Evolutionary conservation across 2,113 vertebrate genomes (phyloP).

Genomic region (Edolisoma coerulescens): DNA sequence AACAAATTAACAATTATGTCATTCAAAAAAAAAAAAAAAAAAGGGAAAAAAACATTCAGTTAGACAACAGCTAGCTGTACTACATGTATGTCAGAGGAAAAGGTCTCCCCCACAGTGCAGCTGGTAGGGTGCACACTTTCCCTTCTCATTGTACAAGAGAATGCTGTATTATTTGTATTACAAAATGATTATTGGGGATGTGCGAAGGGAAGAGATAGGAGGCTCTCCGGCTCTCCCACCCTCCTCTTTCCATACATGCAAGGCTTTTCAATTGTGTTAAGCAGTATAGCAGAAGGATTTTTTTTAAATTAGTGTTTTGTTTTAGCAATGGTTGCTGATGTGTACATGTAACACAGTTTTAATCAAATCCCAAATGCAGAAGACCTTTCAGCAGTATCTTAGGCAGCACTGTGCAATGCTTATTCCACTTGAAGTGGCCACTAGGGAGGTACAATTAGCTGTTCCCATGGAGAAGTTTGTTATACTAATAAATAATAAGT

Average conservation of each 20-base stretch:
- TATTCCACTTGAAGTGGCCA: conserved; percentile 87
- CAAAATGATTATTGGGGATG: background rate
- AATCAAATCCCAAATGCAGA: conserved; percentile 80
- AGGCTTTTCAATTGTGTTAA: conserved; percentile 59
- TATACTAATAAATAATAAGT: conserved; percentile 94
- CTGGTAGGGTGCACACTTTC: conserved; percentile 33
- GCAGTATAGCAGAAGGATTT: conserved; percentile 61
- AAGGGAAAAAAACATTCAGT: background rate
- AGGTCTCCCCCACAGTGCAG: conserved; percentile 37
- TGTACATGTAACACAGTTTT: conserved; percentile 75
- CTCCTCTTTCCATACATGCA: background rate
- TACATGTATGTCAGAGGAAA: conserved; percentile 24
- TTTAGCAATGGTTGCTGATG: conserved; percentile 73
- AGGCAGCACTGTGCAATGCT: conserved; percentile 77
- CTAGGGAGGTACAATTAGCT: conserved; percentile 89
- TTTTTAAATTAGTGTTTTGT: conserved; percentile 71
- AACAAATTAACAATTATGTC: conserved; percentile 70
- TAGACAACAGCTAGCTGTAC: background rate
- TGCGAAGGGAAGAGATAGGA: background rate
- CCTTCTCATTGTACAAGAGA: conserved; percentile 1
- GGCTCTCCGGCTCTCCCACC: background rate
- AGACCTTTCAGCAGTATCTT: conserved; percentile 79
- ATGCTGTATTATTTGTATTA: conserved; percentile 37
- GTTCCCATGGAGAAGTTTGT: conserved; percentile 91
- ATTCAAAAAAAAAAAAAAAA: background rate